These are phyloP conservation scores for Lysandra bellargus DNA, from an alignment of 2,888 invertebrate genomes.

Conservation along the genomic window DNA sequence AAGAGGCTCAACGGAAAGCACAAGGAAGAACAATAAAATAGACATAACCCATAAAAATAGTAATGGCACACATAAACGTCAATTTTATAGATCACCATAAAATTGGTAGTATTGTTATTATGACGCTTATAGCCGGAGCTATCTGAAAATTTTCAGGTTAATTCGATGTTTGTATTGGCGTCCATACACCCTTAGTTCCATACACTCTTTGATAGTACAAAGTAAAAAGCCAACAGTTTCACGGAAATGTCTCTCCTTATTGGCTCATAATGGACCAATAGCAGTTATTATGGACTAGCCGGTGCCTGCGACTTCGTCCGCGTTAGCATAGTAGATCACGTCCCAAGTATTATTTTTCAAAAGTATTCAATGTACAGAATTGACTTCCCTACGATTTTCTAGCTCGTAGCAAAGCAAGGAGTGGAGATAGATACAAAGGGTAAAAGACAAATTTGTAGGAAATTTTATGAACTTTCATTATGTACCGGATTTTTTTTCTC, in stretches of 20 bases:
- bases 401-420: too few relatives aligned
- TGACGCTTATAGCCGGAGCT: neutral
- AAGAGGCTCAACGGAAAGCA: neutral
- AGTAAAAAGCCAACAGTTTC: neutral
- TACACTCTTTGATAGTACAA: neutral
- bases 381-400: too few relatives aligned
- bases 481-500: too few relatives aligned
- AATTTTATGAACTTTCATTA: too few relatives aligned
- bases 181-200: neutral
- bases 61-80: slow-evolving; percentile 14
- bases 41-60: slow-evolving; percentile 21
- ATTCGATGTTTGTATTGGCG: neutral
- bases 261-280: too few relatives aligned
- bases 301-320: too few relatives aligned
- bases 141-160: slow-evolving; percentile 3
- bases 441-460: too few relatives aligned
- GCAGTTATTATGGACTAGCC: too few relatives aligned
- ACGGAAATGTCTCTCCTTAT: neutral
- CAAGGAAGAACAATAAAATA: slow-evolving; percentile 23
- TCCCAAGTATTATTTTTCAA: too few relatives aligned
- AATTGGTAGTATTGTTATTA: slow-evolving; percentile 10
- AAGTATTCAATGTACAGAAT: too few relatives aligned
- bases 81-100: slow-evolving; percentile 30
- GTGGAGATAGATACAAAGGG: too few relatives aligned
- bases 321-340: too few relatives aligned